phyloP scores from a whole-genome alignment of 2,113 vertebrate genomes.

The Equus przewalskii region DNA sequence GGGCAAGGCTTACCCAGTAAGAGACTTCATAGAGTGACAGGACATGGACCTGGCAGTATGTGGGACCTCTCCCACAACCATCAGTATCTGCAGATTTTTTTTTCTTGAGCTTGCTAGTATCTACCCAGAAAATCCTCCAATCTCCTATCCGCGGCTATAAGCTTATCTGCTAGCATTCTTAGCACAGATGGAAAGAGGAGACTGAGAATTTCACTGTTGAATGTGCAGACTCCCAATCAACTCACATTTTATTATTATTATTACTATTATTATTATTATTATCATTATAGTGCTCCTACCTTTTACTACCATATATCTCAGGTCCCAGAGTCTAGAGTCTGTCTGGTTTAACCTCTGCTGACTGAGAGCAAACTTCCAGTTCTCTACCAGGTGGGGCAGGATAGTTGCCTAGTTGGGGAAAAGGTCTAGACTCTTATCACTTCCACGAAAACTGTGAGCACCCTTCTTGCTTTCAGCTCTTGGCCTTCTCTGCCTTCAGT shows the following conservation, averaged over 20 bases:
- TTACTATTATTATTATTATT: neutral
- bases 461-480: too few relatives aligned
- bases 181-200: neutral
- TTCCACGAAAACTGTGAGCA: neutral
- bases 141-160: neutral
- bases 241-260: neutral
- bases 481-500: neutral
- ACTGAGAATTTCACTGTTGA: neutral
- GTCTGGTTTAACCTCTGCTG: neutral
- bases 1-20: neutral
- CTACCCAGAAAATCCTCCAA: neutral
- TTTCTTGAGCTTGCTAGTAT: neutral
- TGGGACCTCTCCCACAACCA: fast-evolving
- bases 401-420: neutral
- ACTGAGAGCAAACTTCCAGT: neutral
- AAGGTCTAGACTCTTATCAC: neutral
- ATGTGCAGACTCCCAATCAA: too few relatives aligned
- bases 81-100: neutral
- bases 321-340: neutral
- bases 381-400: neutral
- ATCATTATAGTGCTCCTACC: fast-evolving
- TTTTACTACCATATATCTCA: neutral
- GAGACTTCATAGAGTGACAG: neutral
- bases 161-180: neutral
- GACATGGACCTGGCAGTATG: neutral